Percentiles rank a stretch among this genome's conserved stretches.
These are phyloP conservation scores for Hyalella azteca DNA, from an alignment of 2,888 invertebrate genomes.

Conservation along the genomic window DNA sequence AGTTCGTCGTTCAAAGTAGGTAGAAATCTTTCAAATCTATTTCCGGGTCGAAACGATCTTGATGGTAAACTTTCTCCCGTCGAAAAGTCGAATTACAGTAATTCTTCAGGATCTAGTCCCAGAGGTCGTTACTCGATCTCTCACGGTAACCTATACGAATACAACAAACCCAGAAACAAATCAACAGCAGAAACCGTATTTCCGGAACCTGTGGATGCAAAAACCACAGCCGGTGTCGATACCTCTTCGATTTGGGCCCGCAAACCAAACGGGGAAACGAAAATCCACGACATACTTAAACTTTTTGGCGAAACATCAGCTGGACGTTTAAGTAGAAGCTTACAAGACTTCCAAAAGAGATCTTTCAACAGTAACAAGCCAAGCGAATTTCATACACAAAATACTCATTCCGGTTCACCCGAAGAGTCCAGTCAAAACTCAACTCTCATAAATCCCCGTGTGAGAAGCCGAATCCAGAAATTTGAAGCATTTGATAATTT, in stretches of 20 bases:
- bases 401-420: no score
- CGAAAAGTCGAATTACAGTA: neutral
- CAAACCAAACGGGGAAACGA: neutral
- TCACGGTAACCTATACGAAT: neutral
- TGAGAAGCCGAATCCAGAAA: neutral
- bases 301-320: constrained; percentile 10
- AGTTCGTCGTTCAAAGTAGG: neutral
- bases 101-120: neutral
- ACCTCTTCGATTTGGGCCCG: constrained; percentile 23
- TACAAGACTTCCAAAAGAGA: neutral
- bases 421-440: neutral
- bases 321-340: neutral
- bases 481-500: constrained; percentile 23
- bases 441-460: neutral
- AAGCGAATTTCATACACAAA: neutral
- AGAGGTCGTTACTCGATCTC: neutral
- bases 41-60: neutral
- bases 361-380: neutral
- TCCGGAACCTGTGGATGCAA: neutral
- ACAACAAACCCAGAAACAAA: neutral
- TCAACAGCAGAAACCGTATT: neutral
- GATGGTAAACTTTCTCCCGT: neutral
- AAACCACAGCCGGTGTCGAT: neutral
- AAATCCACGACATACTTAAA: constrained; percentile 4
- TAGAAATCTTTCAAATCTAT: neutral